Evolutionary conservation across 2,888 invertebrate species (phyloP).

Genomic region (Hedya salicella): DNA sequence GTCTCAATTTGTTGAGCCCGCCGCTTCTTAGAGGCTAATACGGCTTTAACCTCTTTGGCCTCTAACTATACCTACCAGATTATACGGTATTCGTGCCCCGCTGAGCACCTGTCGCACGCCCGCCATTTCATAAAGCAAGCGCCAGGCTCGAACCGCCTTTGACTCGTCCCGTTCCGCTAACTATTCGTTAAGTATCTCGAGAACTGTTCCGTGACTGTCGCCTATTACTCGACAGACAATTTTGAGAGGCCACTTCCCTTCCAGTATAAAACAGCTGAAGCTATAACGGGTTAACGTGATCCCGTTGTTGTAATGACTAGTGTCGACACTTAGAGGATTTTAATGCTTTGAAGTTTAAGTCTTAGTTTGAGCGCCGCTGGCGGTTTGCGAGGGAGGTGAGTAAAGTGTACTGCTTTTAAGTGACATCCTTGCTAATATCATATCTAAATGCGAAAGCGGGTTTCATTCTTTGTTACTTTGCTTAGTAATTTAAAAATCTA

Average conservation of each 20-base stretch:
- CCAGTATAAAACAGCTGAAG: constrained; percentile 50
- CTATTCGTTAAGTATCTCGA: constrained; percentile 61
- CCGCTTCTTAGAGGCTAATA: no score
- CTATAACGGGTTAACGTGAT: constrained; percentile 46
- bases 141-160: constrained; percentile 52
- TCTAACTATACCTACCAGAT: background rate
- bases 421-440: background rate
- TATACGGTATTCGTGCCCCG: background rate
- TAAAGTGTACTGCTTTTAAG: background rate
- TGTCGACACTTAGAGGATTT: constrained; percentile 34
- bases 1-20: no score
- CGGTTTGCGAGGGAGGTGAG: constrained; percentile 17
- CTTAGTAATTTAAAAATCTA: no score
- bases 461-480: no score
- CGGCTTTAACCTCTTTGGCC: no score
- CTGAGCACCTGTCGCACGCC: constrained; percentile 2
- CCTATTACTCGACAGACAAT: constrained; percentile 58
- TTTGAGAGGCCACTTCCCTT: constrained; percentile 56
- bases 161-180: constrained; percentile 53
- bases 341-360: constrained; percentile 38
- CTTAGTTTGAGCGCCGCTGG: constrained; percentile 12
- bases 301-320: constrained; percentile 40
- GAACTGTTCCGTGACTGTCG: constrained; percentile 57
- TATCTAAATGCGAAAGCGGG: no score
- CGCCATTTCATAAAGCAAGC: constrained; percentile 41